These are phyloP conservation scores for Pangasianodon hypophthalmus DNA, from an alignment of 2,113 vertebrate genomes.

Conservation along the genomic window DNA sequence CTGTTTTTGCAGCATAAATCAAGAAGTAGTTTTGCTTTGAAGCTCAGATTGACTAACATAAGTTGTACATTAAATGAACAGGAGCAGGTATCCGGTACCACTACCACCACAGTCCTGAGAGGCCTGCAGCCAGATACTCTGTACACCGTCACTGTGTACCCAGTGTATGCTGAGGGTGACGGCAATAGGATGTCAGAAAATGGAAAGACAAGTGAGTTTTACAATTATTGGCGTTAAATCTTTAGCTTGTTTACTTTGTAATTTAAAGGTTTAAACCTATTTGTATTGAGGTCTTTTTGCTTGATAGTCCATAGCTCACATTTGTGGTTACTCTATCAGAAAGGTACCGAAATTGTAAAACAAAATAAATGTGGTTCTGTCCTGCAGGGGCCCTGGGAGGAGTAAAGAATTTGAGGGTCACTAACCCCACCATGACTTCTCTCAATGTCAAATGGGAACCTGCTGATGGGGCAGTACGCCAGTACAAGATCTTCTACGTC, in stretches of 20 bases:
- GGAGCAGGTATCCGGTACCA: slow-evolving; percentile 85
- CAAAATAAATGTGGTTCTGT: slow-evolving; percentile 24
- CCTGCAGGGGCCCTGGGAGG: slow-evolving; percentile 86
- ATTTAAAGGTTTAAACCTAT: background rate
- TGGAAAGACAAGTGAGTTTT: slow-evolving; percentile 83
- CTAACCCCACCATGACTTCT: slow-evolving; percentile 90
- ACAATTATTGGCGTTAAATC: background rate
- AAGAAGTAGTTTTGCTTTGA: background rate
- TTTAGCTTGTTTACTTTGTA: background rate
- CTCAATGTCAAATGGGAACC: slow-evolving; percentile 90
- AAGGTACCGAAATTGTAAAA: slow-evolving; percentile 19
- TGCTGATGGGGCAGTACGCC: slow-evolving; percentile 89
- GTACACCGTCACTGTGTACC: slow-evolving; percentile 87
- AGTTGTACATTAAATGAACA: slow-evolving; percentile 55
- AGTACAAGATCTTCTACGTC: slow-evolving; percentile 89
- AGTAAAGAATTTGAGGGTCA: slow-evolving; percentile 85
- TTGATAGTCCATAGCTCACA: background rate
- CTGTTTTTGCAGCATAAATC: background rate
- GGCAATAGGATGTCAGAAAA: slow-evolving; percentile 83
- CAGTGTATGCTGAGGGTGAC: slow-evolving; percentile 86
- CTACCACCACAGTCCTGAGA: slow-evolving; percentile 82
- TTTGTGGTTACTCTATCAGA: background rate
- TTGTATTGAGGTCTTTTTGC: background rate
- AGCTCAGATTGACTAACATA: background rate
- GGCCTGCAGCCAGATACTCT: slow-evolving; percentile 85